Percentiles rank a stretch among this genome's conserved stretches.
These are phyloP conservation scores for Sminthurinus signatus DNA, from an alignment of 1,140 invertebrate species.

Conservation along the genomic window DNA sequence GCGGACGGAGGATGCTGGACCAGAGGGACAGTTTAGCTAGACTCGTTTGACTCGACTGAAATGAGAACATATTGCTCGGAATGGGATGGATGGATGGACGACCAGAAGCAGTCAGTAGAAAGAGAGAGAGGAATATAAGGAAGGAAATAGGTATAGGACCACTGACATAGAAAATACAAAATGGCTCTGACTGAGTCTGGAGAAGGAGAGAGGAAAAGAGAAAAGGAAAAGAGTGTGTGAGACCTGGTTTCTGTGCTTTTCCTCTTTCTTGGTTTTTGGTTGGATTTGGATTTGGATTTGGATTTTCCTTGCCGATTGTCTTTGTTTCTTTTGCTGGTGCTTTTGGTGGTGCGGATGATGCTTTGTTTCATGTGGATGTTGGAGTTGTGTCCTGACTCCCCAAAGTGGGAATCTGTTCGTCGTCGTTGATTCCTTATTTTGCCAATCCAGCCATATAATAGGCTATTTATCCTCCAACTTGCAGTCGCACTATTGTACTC, in stretches of 20 bases:
- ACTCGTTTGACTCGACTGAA: conserved; percentile 31
- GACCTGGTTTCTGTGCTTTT: conserved; percentile 9
- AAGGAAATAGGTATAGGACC: background rate
- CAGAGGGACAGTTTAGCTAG: conserved; percentile 41
- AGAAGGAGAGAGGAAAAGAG: too few relatives aligned
- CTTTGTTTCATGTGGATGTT: too few relatives aligned
- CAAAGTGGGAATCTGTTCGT: conserved; percentile 31
- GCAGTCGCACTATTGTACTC: conserved; percentile 39
- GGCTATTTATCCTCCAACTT: conserved; percentile 42
- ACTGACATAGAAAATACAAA: too few relatives aligned
- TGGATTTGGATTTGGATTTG: background rate
- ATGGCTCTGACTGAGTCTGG: too few relatives aligned
- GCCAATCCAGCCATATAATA: conserved; percentile 42
- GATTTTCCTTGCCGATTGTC: background rate
- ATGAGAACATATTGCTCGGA: conserved; percentile 42
- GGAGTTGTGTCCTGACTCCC: conserved; percentile 24
- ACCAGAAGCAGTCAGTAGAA: too few relatives aligned
- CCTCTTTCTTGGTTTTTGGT: too few relatives aligned
- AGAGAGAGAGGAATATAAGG: too few relatives aligned
- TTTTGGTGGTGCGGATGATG: background rate
- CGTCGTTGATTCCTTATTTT: conserved; percentile 36
- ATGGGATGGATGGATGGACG: conserved; percentile 37
- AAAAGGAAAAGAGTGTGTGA: too few relatives aligned
- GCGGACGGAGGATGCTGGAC: conserved; percentile 26
- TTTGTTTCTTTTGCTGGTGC: conserved; percentile 5